phyloP scores from a whole-genome alignment of 2,797 vertebrate species.

The Rhinichthys osculus region DNA sequence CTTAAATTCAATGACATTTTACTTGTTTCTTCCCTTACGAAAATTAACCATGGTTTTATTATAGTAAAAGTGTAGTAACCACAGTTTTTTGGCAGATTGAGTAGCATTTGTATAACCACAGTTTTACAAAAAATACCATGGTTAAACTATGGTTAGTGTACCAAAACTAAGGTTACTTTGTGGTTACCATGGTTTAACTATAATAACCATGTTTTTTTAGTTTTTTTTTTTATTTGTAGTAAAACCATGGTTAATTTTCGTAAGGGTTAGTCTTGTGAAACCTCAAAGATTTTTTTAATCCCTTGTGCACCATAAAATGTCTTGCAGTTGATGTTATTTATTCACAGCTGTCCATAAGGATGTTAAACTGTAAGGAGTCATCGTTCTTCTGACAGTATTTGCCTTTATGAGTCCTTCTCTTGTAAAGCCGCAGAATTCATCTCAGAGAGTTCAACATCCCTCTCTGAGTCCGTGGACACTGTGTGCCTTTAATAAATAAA shows the following conservation, averaged over 20 bases:
- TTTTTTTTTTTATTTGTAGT: too few relatives aligned
- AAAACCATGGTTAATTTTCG: too few relatives aligned
- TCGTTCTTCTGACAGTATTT: not conserved
- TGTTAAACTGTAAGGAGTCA: not conserved
- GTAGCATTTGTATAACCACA: too few relatives aligned
- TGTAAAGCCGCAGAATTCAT: constrained; percentile 25
- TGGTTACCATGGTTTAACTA: too few relatives aligned
- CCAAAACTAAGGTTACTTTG: too few relatives aligned
- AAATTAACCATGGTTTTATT: too few relatives aligned
- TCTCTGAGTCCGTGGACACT: not conserved
- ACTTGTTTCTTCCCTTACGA: not conserved
- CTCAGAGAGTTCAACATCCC: constrained; percentile 46
- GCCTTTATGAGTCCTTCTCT: constrained; percentile 9
- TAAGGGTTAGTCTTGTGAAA: too few relatives aligned
- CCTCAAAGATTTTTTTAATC: not conserved
- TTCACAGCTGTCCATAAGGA: not conserved
- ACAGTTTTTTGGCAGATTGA: too few relatives aligned
- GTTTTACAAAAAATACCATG: too few relatives aligned
- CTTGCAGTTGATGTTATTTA: not conserved
- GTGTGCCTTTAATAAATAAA: constrained; percentile 27
- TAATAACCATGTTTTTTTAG: too few relatives aligned
- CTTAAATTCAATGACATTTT: not conserved
- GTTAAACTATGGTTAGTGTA: too few relatives aligned
- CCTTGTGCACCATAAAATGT: not conserved
- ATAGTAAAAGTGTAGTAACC: too few relatives aligned